A percentile compares a stretch with the other conserved stretches of the same genome.
Evolutionary conservation across 2,888 invertebrate species (phyloP).

Genomic region (Gnatocerus cornutus): DNA sequence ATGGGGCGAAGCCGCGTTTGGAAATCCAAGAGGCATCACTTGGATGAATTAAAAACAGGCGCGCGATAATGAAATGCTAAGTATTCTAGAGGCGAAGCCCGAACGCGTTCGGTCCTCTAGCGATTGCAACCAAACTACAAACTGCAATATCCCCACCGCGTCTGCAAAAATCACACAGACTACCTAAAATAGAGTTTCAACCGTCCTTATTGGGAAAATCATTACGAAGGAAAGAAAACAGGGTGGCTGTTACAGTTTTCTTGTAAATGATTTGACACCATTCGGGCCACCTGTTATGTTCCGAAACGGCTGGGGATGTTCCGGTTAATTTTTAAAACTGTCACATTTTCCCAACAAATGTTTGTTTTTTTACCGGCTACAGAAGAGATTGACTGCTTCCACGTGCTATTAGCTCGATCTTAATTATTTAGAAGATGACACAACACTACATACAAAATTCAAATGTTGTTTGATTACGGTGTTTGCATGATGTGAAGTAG

Average conservation of each 20-base stretch:
- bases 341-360: slow-evolving; percentile 15
- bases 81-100: slow-evolving; percentile 53
- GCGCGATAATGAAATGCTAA: slow-evolving; percentile 55
- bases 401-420: slow-evolving; percentile 12
- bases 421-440: slow-evolving; percentile 31
- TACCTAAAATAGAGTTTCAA: slow-evolving; percentile 12
- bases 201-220: slow-evolving; percentile 27
- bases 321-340: slow-evolving; percentile 37
- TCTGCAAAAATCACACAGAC: slow-evolving; percentile 16
- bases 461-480: too few relatives aligned
- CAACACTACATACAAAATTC: too few relatives aligned
- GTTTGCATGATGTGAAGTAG: background rate
- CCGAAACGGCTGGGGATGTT: slow-evolving; percentile 20
- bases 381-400: background rate
- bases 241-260: slow-evolving; percentile 17
- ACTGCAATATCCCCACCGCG: slow-evolving; percentile 27
- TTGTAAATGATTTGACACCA: slow-evolving; percentile 40
- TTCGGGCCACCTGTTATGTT: slow-evolving; percentile 40
- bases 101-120: slow-evolving; percentile 33
- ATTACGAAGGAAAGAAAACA: slow-evolving; percentile 34
- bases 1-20: slow-evolving; percentile 10
- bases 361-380: background rate
- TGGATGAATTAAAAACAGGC: slow-evolving; percentile 45
- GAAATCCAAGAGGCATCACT: slow-evolving; percentile 9
- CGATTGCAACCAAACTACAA: slow-evolving; percentile 23